Evolutionary conservation across 2,888 invertebrate genomes (phyloP), one percentile per base, ranked within the genome.

Genomic region (Eupithecia vulgata): DNA sequence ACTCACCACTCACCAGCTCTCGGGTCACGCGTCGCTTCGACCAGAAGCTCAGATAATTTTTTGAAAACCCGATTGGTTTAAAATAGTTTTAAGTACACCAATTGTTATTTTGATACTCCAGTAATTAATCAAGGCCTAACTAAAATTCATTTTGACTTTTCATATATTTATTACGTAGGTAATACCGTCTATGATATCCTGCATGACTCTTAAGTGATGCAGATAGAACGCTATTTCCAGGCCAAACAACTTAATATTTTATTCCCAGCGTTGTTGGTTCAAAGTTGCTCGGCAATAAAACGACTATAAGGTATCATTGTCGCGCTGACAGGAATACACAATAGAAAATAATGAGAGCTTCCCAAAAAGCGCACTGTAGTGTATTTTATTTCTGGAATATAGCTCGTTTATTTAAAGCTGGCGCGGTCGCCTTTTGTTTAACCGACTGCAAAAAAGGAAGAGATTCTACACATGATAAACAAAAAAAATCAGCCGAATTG

Each of bases 301-400:
- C 34, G 34, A 17, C 61, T 34, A 0, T 61, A 61, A 48, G 67
- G 65, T 71, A 62, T 69, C 69, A 74, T 75, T 69, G 57, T 75
- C 59, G 70, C 57, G 52, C 65, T 73, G 72, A 71, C 72, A 70
- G 40, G 72, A 75, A 75, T 72, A 72, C 72, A 67, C 65, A 72
- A 72, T 70, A 70, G 67, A 71, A n/a, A 75, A 75, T 75, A 73
- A 75, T 75, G 68, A 72, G 67, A 65, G 67, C 21, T 42, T 66
- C 57, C 48, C 70, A 72, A 70, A 72, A 75, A 72, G 75, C 72
- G 75, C 75, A 75, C 48, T 75, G 75, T 72, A 75, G 75, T 67
- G 66, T 57, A 25, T 57, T 57, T 57, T 57, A 57, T 57, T 4
- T 57, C 57, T 57, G 57, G 25, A 52, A 57, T 57, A 25, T 57